These are phyloP conservation scores for Coluber constrictor DNA, from an alignment of 2,797 vertebrate genomes.

Conservation along the genomic window DNA sequence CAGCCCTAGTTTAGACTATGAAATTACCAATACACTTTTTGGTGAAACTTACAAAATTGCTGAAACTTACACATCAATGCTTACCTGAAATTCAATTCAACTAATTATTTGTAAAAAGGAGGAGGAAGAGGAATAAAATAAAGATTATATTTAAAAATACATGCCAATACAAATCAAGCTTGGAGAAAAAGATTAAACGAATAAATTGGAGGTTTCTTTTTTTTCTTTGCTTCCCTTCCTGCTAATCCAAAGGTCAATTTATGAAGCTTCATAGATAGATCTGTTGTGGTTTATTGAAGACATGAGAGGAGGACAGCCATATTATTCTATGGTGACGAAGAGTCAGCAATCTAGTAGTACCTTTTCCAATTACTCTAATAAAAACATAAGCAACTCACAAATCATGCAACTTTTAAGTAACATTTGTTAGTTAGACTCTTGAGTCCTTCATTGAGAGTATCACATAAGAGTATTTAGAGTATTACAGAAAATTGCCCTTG, in stretches of 20 bases:
- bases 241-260: background rate
- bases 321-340: background rate
- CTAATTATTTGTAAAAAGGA: background rate
- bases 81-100: background rate
- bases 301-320: background rate
- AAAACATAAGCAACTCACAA: background rate
- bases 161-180: background rate
- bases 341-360: background rate
- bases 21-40: background rate
- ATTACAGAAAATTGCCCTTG: background rate
- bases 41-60: background rate
- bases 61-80: background rate
- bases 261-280: background rate
- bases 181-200: background rate
- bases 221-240: background rate
- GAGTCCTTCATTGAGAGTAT: background rate
- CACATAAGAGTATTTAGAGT: background rate
- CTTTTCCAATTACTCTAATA: background rate
- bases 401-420: background rate
- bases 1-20: background rate
- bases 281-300: background rate
- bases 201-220: no score
- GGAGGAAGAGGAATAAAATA: background rate
- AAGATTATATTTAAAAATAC: background rate
- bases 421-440: background rate